A percentile compares a stretch with the other conserved stretches of the same genome.
phyloP scores from a whole-genome alignment of 1,140 invertebrate genomes.

The Carposina sasakii region DNA sequence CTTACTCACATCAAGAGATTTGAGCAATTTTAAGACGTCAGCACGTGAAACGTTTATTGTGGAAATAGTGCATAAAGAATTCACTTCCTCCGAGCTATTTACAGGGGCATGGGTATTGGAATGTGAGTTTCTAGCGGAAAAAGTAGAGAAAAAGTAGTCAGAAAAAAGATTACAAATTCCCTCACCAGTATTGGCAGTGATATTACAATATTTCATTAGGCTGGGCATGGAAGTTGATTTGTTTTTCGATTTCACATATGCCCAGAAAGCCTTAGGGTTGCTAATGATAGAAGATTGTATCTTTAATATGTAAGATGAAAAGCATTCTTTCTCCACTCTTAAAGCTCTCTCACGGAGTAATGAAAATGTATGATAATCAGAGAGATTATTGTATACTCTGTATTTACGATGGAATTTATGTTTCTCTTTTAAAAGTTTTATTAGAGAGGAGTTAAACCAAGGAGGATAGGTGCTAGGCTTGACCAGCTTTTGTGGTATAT shows the following conservation, averaged over 20 bases:
- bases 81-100: neutral
- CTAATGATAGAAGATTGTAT: neutral
- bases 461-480: neutral
- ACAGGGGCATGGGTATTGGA: neutral
- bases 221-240: neutral
- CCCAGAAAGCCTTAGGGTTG: constrained; percentile 3
- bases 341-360: constrained; percentile 4
- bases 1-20: neutral
- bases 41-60: neutral
- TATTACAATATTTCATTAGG: neutral
- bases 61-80: neutral
- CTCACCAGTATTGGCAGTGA: neutral
- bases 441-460: neutral
- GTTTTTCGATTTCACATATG: neutral
- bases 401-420: constrained; percentile 17
- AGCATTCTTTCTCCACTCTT: constrained; percentile 1
- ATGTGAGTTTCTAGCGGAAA: neutral
- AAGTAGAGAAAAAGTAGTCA: neutral
- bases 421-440: constrained; percentile 14
- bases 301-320: neutral
- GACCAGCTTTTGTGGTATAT: neutral
- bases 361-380: constrained; percentile 3
- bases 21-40: neutral
- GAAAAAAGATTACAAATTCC: neutral
- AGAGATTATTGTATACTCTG: constrained; percentile 14